Base-by-base conservation (phyloP, 2,888 invertebrate species). In the Andrena marginata region DNA sequence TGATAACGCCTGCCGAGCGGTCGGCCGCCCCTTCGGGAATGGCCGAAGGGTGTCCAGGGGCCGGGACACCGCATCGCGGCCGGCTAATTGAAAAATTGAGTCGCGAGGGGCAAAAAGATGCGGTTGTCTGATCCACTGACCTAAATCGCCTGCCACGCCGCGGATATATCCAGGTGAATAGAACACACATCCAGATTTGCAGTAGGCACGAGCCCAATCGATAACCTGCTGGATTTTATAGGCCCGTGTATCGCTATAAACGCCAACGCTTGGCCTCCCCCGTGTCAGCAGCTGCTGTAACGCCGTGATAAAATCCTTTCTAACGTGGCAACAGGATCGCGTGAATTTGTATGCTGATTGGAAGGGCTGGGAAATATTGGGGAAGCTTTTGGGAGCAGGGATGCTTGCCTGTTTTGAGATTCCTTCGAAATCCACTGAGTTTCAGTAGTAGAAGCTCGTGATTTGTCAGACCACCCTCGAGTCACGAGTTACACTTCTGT, bases 101-200 rank as follows among this genome's bases (percentile, higher is more conserved):
- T 92, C 90, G 86, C 68, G 77, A 64, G 33, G 16, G 71, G 56
- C 2, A 42, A 89, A 90, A 84, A 85, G 78, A 71, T 86, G 89
- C 77, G 90, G 90, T 92, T 91, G 87, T 89, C 87, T 89, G 92
- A 92, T 92, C 91, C 89, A 91, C 87, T 93, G 92, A 93, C 93
- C 93, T 91, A 92, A 92, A 93, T 93, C 90, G 89, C 81, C 80
- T 70, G 77, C 80, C 86, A 82, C 84, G 74, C 85, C 89, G 87
- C 89, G 84, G 89, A 87, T 89, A 89, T 90, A 89, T 88, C 87
- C 89, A 88, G 88, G 89, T 89, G 90, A 91, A 90, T 87, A 88
- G 90, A 76, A 51, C 85, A 86, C 86, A 85, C 81, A 91, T 90
- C 92, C 92, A 90, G 91, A 93, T 93, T 93, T 90, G 90, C 91